Conservation (phyloP, 1,140 invertebrate species). For the Anadara kagoshimensis region DNA sequence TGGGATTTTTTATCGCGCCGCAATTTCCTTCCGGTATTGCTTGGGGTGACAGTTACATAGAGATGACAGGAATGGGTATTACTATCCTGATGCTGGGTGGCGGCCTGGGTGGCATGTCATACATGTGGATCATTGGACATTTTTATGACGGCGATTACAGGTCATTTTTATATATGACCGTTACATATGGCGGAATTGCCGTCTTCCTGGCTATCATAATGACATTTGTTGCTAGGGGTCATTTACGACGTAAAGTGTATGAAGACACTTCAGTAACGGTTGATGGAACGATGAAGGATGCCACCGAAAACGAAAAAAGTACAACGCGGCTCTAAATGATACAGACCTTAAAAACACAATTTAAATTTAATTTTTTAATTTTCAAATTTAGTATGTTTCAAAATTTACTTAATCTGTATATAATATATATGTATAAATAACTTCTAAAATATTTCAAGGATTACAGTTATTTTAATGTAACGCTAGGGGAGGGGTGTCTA, state of each 20-base stretch:
- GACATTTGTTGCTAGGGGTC: slow-evolving; percentile 15
- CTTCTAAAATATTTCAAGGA: no score
- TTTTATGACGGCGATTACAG: slow-evolving; percentile 47
- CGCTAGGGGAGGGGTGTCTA: no score
- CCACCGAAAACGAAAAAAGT: neutral
- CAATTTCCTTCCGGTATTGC: slow-evolving; percentile 43
- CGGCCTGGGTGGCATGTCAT: slow-evolving; percentile 43
- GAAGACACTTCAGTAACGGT: neutral
- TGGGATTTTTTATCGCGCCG: slow-evolving; percentile 41
- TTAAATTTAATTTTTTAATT: no score
- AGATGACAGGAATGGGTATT: slow-evolving; percentile 46
- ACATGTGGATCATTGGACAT: slow-evolving; percentile 44
- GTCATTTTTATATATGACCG: slow-evolving; percentile 45
- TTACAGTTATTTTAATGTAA: no score
- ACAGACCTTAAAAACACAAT: no score
- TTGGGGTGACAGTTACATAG: slow-evolving; percentile 43
- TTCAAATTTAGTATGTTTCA: no score
- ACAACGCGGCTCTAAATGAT: no score
- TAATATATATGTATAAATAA: no score
- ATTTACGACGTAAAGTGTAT: slow-evolving; percentile 22
- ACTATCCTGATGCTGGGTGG: slow-evolving; percentile 41
- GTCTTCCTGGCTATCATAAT: slow-evolving; percentile 28
- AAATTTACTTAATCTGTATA: no score
- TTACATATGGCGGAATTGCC: slow-evolving; percentile 37
- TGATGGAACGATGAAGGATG: neutral